Evolutionary conservation across 2,113 vertebrate species (phyloP).

Genomic region (Xiphorhynchus elegans): DNA sequence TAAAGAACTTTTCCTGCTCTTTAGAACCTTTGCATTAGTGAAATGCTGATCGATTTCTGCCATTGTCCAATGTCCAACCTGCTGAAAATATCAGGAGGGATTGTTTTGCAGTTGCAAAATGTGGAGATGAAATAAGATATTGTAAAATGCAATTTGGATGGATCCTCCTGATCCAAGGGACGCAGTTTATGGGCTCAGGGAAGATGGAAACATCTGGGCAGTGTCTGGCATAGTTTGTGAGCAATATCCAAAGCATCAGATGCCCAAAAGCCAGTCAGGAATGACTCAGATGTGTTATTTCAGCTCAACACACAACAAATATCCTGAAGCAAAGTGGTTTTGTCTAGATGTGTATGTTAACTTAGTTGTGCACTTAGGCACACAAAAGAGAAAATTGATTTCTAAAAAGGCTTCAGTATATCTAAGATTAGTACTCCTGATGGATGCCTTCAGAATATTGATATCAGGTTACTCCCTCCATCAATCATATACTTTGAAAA

Average conservation of each 20-base stretch:
- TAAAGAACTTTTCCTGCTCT: slow-evolving; percentile 2
- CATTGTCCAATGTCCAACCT: neutral
- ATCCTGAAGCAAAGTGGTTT: neutral
- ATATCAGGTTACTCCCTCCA: slow-evolving; percentile 5
- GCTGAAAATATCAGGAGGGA: neutral
- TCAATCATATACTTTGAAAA: slow-evolving; percentile 7
- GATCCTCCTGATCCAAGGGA: neutral
- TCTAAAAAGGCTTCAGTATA: neutral
- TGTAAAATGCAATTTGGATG: neutral
- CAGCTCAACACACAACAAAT: neutral
- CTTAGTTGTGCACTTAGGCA: neutral
- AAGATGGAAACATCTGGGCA: neutral
- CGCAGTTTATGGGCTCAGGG: neutral
- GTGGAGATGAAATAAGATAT: neutral
- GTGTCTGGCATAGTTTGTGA: neutral
- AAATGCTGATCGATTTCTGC: slow-evolving; percentile 38
- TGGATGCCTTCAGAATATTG: slow-evolving; percentile 9
- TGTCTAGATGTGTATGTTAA: neutral
- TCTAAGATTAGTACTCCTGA: neutral
- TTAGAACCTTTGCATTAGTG: neutral
- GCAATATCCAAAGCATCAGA: neutral
- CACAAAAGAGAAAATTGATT: neutral
- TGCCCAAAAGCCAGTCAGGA: neutral
- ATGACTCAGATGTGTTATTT: neutral
- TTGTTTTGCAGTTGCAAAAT: neutral